Conservation (phyloP, 2,888 invertebrate species). For the Megamerina dolium region DNA sequence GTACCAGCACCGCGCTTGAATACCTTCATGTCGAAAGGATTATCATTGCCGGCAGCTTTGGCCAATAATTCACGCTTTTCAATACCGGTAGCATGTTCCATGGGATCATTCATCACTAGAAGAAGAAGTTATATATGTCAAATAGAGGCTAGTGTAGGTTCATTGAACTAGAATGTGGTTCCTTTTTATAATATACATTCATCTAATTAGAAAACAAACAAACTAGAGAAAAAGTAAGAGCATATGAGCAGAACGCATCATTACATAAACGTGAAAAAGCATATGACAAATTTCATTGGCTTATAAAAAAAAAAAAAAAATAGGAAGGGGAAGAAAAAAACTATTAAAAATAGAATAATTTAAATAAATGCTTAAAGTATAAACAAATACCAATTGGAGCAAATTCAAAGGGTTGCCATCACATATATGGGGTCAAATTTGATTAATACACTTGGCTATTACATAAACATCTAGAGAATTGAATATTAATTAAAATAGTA, state of each 20-base stretch:
- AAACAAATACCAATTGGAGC: too few species aligned
- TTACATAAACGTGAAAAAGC: too few species aligned
- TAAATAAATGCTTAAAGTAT: neutral
- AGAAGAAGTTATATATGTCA: slow-evolving; percentile 1
- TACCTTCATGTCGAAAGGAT: slow-evolving; percentile 79
- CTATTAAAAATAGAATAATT: neutral
- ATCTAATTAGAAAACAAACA: neutral
- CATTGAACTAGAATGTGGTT: neutral
- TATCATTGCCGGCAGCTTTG: slow-evolving; percentile 78
- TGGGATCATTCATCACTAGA: slow-evolving; percentile 75
- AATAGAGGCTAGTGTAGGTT: neutral
- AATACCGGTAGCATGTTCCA: slow-evolving; percentile 90
- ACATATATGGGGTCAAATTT: too few species aligned
- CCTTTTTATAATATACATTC: too few species aligned
- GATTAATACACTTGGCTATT: too few species aligned
- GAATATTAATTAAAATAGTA: neutral
- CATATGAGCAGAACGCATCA: neutral
- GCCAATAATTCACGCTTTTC: slow-evolving; percentile 88
- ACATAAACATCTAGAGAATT: slow-evolving; percentile 20
- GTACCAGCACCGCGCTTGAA: slow-evolving; percentile 77
- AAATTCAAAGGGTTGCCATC: too few species aligned
- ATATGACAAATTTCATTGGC: too few species aligned
- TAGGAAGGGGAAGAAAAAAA: neutral
- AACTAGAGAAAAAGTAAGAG: neutral
- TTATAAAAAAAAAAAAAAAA: too few species aligned